These are phyloP conservation scores for Miniopterus natalensis DNA, from an alignment of 2,113 vertebrate genomes.

Conservation along the genomic window DNA sequence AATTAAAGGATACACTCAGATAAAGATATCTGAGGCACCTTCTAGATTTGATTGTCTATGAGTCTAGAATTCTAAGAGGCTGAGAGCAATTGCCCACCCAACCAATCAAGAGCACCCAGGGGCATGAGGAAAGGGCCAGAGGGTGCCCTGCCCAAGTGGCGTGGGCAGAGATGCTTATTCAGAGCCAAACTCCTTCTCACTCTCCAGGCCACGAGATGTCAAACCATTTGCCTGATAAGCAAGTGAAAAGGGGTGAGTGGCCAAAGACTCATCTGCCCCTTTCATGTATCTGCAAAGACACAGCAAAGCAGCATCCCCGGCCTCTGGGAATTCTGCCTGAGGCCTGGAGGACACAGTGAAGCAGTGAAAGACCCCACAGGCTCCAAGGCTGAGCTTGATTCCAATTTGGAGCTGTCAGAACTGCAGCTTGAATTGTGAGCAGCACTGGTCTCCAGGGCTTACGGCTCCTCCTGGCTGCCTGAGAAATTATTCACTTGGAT, in stretches of 20 bases:
- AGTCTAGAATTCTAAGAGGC: background rate
- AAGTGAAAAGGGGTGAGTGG: background rate
- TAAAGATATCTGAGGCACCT: background rate
- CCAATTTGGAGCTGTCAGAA: slow-evolving; percentile 66
- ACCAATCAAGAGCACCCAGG: background rate
- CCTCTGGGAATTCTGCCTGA: slow-evolving; percentile 4
- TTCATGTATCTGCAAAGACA: background rate
- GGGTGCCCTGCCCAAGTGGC: background rate
- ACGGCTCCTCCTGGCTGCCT: slow-evolving; percentile 59
- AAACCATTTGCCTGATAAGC: background rate
- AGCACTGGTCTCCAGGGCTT: slow-evolving; percentile 43
- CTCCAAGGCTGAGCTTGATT: slow-evolving; percentile 13
- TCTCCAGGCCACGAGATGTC: background rate
- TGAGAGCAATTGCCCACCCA: background rate
- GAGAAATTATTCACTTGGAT: slow-evolving; percentile 74
- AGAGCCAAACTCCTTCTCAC: background rate
- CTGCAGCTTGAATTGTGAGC: slow-evolving; percentile 37
- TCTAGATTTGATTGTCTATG: background rate
- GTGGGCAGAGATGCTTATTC: background rate
- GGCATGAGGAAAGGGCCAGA: background rate
- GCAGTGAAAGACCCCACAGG: background rate
- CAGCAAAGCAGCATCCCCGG: background rate
- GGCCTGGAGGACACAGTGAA: background rate
- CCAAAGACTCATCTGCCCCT: background rate
- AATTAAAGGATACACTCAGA: background rate